These are phyloP conservation scores for Spodoptera litura DNA, from an alignment of 1,140 invertebrate genomes.

Conservation along the genomic window DNA sequence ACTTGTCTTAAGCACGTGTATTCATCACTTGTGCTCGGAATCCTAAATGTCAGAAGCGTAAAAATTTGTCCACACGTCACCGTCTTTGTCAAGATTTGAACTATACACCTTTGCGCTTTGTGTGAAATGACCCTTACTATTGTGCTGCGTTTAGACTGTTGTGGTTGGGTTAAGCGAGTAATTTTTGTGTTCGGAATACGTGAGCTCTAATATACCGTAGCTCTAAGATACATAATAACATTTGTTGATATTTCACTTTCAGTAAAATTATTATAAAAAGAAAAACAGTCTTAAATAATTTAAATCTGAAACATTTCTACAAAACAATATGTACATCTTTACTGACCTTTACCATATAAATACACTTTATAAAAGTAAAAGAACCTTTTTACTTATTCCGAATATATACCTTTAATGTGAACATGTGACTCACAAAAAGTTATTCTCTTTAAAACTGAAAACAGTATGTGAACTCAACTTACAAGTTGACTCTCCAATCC, in stretches of 20 bases:
- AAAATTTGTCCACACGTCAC: slow-evolving; percentile 66
- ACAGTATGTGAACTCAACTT: background rate
- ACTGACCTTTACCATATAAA: no score
- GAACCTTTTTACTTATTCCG: no score
- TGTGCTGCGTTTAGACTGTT: slow-evolving; percentile 49
- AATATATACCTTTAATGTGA: no score
- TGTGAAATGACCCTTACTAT: slow-evolving; percentile 52
- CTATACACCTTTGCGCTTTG: slow-evolving; percentile 54
- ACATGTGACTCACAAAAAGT: no score
- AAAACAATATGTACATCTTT: no score
- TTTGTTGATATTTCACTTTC: no score
- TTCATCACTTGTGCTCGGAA: slow-evolving; percentile 59
- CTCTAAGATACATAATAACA: no score
- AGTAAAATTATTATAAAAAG: no score
- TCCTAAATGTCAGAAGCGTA: slow-evolving; percentile 64
- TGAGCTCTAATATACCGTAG: no score
- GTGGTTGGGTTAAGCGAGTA: background rate
- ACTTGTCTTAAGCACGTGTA: slow-evolving; percentile 54
- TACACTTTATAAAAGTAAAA: no score
- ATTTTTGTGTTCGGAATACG: background rate
- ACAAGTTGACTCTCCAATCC: background rate
- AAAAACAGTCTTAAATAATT: no score
- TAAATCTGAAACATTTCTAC: no score
- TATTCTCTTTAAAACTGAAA: background rate
- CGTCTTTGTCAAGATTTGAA: slow-evolving; percentile 65